Evolutionary conservation across 2,113 vertebrate genomes (phyloP).

Genomic region (Hystrix cristata): DNA sequence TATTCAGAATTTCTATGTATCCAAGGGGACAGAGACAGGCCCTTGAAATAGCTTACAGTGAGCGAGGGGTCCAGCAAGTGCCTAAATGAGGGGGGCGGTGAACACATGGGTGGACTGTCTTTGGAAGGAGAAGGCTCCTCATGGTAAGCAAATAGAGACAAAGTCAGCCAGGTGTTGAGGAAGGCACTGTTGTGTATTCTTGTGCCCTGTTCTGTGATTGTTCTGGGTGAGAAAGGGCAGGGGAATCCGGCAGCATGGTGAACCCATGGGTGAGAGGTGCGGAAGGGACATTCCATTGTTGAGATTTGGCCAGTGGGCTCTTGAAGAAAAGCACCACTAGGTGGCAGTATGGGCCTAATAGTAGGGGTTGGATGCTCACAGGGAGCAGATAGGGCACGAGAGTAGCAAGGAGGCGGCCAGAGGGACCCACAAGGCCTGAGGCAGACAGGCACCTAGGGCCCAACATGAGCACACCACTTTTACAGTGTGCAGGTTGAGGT

Average conservation of each 20-base stretch:
- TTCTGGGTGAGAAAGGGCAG: neutral
- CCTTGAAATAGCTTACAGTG: neutral
- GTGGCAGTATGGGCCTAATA: slow-evolving; percentile 70
- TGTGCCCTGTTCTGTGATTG: neutral
- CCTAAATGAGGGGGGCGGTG: neutral
- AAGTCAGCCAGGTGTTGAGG: neutral
- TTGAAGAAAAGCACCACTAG: slow-evolving; percentile 39
- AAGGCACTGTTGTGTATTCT: neutral
- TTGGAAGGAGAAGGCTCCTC: neutral
- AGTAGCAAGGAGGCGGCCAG: neutral
- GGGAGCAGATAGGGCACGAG: neutral
- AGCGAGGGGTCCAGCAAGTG: neutral
- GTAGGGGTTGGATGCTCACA: neutral
- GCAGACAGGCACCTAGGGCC: neutral
- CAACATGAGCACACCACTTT: neutral
- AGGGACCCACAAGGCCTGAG: neutral
- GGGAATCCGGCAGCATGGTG: neutral
- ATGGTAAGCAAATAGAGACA: neutral
- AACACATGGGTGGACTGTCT: neutral
- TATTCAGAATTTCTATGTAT: neutral
- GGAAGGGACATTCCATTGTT: neutral
- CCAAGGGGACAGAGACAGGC: neutral
- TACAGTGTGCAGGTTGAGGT: neutral
- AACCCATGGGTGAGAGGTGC: neutral
- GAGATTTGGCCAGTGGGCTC: neutral